Evolutionary conservation across 30 jellyfish, hydroid and myxozoan genomes (phyloP), one percentile per base, ranked within the genome.

Genomic region (Rhopilema esculentum): DNA sequence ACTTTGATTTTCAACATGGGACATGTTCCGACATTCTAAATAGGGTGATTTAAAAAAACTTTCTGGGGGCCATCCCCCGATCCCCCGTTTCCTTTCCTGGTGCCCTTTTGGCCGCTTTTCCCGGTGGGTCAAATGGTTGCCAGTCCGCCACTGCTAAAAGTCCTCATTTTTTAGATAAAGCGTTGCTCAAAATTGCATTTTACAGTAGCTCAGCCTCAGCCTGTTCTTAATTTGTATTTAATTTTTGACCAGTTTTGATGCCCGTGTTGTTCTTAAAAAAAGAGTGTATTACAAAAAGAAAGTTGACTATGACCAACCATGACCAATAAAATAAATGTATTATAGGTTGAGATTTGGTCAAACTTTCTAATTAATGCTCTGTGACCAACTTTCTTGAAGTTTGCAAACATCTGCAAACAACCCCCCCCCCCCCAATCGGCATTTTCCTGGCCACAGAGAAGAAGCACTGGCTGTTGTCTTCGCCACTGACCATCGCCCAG

Each of bases 401-500:
- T 40, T 40, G 57, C 57, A 40, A 40, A 40, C 57, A 40, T 40
- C 57, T 40, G 57, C 57, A 40, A 6, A 6, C 57, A 6, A 6
- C 57, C 57, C 57, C 57, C 57, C 57, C 57, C 57, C 57, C 57
- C 57, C 57, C 57, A 40, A 40, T 40, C 57, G 57, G 57, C 57
- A 40, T 40, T 40, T 40, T 40, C 57, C 57, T 73, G 84, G 49
- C 84, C 49, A 73, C 84, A 73, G 69, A 30, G 69, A 25, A 73
- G 50, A 20, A 18, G 84, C 21, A 33, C 31, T 62, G 87, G 33
- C 83, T 65, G 63, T 76, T 28, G 74, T 76, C 71, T 84, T 85
- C 92, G 92, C 87, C 64, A 27, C 75, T 49, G 83, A 30, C 92
- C 92, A 40, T 40, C 57, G 6, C 57, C 57, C 57, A 12, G 57